Base-by-base conservation (phyloP, 2,113 vertebrate genomes). In the Amphiprion ocellaris region DNA sequence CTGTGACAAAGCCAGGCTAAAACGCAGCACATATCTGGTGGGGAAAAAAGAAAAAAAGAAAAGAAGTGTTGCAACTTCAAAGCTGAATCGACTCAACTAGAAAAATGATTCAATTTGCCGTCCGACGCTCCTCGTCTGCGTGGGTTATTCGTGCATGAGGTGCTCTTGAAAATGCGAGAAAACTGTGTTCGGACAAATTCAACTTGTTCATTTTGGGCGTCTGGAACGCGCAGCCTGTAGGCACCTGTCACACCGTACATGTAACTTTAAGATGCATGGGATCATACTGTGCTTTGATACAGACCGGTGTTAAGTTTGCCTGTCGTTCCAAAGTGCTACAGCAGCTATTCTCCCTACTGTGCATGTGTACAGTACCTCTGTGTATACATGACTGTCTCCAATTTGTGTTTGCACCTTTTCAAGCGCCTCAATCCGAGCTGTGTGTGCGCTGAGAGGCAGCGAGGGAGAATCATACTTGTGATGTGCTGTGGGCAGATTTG, bases 51-150 rank as follows among this genome's bases (percentile, higher is more conserved):
- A 21, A 21, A 21, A 21, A 21, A 21, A 21, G 21, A 21, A 21
- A 21, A 87, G 46, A 82, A 90, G 79, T 83, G 69, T 50, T 50
- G 75, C 76, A 89, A 92, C 87, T 90, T 89, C 81, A 85, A 75
- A 78, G 68, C 56, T 52, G 10, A 33, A 52, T 21, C 0, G 4
- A 49, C 23, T n/a, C 28, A 58, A 33, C 9, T 9, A 2, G 16
- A 17, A 19, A 37, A 53, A 39, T 3, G 4, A 28, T 68, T 68
- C 8, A 24, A 59, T 74, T 10, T 44, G 41, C 8, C 3, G 4
- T 44, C 41, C 39, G 39, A 41, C 9, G 41, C 41, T 44, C 41
- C 33, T 9, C 33, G 33, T 52, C 16, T 52, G 17, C 9, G 8
- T 19, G 8, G 7, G 7, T 37, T 26, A n/a, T 68, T 59, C 6